Percentiles rank a stretch among this genome's conserved stretches.
Evolutionary conservation across 30 jellyfish, hydroid and myxozoan species (phyloP).

Genomic region (Clytia hemisphaerica): DNA sequence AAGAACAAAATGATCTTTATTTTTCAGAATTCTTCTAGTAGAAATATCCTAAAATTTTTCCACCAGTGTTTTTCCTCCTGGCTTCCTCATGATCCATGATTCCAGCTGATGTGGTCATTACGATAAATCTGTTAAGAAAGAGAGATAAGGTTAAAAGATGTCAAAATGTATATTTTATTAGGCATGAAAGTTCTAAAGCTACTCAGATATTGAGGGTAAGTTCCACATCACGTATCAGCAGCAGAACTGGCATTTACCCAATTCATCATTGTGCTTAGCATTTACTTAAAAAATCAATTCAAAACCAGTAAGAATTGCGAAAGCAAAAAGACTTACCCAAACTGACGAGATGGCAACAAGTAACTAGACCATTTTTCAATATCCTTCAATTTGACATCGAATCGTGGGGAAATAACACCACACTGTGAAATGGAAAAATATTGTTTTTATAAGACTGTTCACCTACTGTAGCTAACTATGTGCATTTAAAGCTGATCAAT

Average conservation of each 20-base stretch:
- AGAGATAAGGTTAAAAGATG: not conserved
- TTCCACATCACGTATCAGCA: slow-evolving; percentile 36
- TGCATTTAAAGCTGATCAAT: not conserved
- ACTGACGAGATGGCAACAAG: slow-evolving; percentile 99
- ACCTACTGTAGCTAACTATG: too few relatives aligned
- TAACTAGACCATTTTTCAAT: slow-evolving; percentile 98
- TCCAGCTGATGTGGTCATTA: slow-evolving; percentile 96
- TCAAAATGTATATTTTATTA: not conserved
- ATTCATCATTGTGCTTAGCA: slow-evolving; percentile 24
- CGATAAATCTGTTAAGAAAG: slow-evolving; percentile 63
- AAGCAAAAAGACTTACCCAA: slow-evolving; percentile 66
- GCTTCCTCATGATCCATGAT: slow-evolving; percentile 99
- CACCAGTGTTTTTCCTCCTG: slow-evolving; percentile 98
- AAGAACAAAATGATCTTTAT: too few relatives aligned
- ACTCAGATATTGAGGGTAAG: slow-evolving; percentile 17
- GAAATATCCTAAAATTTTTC: slow-evolving; percentile 97
- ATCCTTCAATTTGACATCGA: slow-evolving; percentile 89
- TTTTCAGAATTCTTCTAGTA: slow-evolving; percentile 65
- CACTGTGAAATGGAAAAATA: slow-evolving; percentile 62
- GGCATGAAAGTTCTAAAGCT: too few relatives aligned
- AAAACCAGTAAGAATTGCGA: slow-evolving; percentile 3
- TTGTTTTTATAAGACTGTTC: too few relatives aligned
- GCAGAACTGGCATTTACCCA: slow-evolving; percentile 64
- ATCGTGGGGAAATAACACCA: slow-evolving; percentile 99
- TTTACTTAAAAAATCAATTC: not conserved